Conservation (phyloP, 2,797 vertebrate genomes). For the Corythornis leucogaster region DNA sequence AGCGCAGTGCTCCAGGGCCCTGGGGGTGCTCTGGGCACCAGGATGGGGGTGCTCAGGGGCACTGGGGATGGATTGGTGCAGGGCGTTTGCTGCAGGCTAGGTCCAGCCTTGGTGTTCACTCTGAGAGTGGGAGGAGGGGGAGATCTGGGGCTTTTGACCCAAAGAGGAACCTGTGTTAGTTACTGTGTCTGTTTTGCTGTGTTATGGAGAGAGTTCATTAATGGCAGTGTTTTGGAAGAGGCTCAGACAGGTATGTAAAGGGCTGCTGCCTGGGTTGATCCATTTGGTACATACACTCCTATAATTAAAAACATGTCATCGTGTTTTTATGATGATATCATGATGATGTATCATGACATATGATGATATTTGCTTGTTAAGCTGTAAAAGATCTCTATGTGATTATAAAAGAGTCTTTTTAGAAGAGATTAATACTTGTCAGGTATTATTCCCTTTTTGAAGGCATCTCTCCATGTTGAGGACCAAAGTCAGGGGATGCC, state of each 20-base stretch:
- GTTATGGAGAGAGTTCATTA: neutral
- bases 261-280: neutral
- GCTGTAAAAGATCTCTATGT: neutral
- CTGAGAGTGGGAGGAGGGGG: neutral
- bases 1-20: rapidly evolving
- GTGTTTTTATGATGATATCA: too few species aligned
- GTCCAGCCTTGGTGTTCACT: neutral
- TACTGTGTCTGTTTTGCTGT: neutral
- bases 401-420: neutral
- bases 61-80: neutral
- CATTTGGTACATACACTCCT: neutral
- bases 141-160: neutral
- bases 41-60: rapidly evolving
- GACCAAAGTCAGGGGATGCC: neutral
- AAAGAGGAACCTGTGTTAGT: neutral
- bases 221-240: slow-evolving; percentile 3
- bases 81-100: neutral
- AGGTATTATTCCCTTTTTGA: neutral
- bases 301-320: neutral
- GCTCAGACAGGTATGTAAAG: neutral
- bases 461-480: neutral
- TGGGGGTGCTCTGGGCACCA: rapidly evolving
- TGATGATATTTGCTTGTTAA: neutral
- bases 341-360: too few species aligned
- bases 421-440: neutral